Base-by-base conservation (phyloP, 2,113 vertebrate genomes). In the Donacobius atricapilla region DNA sequence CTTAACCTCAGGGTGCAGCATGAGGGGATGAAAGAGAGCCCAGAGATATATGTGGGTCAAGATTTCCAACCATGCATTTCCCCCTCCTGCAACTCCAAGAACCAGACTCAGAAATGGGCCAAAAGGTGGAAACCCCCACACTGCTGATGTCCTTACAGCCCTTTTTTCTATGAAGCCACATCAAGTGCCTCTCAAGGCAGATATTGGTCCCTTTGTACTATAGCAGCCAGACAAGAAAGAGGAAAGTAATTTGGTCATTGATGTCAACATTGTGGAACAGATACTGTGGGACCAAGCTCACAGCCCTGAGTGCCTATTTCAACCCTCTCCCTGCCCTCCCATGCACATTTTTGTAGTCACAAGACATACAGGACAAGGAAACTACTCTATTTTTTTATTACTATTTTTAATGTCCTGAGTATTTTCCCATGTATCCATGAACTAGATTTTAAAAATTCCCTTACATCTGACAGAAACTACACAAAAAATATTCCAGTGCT, bases 11-110 rank as follows among this genome's bases (percentile, higher is more conserved):
- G 15, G 14, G 23, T 72, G 23, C 51, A 37, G 24, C 17, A 42
- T 1, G 5, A 51, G 48, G n/a, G 35, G 16, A 47, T 51, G 40
- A 72, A 91, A 60, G 51, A 33, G 4, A 61, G 39, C 28, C 31
- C 28, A 66, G 58, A 48, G 24, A 10, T 4, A n/a, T 0, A 3
- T 1, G 5, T n/a, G 58, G 11, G 4, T 44, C 19, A 57, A 45
- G 7, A 50, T 58, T 66, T 70, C 87, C 56, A 87, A 25, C 17
- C 60, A 42, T 1, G 1, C 9, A 13, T 40, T 47, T 60, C 18
- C 81, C 42, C 47, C 72, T 57, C 40, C n/a, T 51, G 44, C 60
- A 40, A 0, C 8, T 70, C 69, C 64, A 73, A 89, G 72, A 31
- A 73, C 31, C 60, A 53, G 50, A 19, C n/a, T 35, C 42, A n/a